A percentile compares a stretch with the other conserved stretches of the same genome.
Evolutionary conservation across 2,113 vertebrate species (phyloP).

Genomic region (Herpetotheres cachinnans): DNA sequence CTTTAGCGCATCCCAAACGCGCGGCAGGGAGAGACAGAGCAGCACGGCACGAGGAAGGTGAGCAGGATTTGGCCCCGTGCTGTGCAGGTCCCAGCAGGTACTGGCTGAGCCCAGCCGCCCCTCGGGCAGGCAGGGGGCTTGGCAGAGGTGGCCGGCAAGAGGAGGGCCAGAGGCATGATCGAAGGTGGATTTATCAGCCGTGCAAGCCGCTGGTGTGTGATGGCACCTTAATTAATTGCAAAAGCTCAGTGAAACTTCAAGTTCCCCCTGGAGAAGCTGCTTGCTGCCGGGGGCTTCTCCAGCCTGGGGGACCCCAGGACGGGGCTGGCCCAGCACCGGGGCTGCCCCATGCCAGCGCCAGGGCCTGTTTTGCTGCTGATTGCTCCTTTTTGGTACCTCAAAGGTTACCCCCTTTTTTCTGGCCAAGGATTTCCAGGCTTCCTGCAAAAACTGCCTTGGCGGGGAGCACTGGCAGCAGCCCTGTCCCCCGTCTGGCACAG

Average conservation of each 20-base stretch:
- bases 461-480: neutral
- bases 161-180: neutral
- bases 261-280: accelerated
- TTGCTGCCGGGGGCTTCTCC: accelerated
- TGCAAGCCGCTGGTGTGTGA: neutral
- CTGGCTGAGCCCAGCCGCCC: neutral
- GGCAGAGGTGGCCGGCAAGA: neutral
- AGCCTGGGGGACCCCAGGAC: accelerated
- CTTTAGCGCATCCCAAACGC: accelerated
- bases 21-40: neutral
- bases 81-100: neutral
- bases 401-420: neutral
- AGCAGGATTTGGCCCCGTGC: neutral
- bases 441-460: neutral
- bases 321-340: neutral
- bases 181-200: neutral
- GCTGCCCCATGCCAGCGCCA: neutral
- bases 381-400: neutral
- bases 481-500: neutral
- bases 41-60: accelerated
- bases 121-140: accelerated
- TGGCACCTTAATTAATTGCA: neutral
- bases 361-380: neutral
- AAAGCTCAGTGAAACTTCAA: neutral
- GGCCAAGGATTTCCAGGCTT: neutral